These are phyloP conservation scores for Oryzias javanicus DNA, from an alignment of 2,113 vertebrate species.

Conservation along the genomic window DNA sequence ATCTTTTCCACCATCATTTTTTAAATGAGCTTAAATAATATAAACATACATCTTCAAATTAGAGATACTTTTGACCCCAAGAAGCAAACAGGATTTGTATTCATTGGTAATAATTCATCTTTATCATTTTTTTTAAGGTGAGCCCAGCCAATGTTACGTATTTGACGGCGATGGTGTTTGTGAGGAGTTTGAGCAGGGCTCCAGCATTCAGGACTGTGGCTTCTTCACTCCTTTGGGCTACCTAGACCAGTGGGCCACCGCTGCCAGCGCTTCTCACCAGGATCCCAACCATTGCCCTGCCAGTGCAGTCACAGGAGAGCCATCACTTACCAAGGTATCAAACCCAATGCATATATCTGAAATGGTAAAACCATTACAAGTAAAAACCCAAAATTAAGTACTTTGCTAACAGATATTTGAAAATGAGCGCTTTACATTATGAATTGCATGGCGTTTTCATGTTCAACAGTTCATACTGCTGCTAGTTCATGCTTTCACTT, in stretches of 20 bases:
- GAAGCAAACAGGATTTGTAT: conserved; percentile 52
- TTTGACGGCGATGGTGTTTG: conserved; percentile 86
- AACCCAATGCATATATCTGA: not conserved
- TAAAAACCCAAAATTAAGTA: too few species aligned
- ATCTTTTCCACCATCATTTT: too few species aligned
- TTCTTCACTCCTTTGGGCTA: conserved; percentile 84
- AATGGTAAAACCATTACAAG: too few species aligned
- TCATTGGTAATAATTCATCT: conserved; percentile 53
- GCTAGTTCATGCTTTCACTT: too few species aligned
- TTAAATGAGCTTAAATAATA: too few species aligned
- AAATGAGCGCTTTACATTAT: too few species aligned
- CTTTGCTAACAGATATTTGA: too few species aligned
- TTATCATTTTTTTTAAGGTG: conserved; percentile 75
- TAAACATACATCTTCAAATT: conserved; percentile 12
- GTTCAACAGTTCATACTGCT: too few species aligned
- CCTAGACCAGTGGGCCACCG: conserved; percentile 86
- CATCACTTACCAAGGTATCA: conserved; percentile 80
- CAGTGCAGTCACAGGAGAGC: conserved; percentile 83
- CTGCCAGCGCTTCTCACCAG: conserved; percentile 82
- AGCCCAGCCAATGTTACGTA: conserved; percentile 90
- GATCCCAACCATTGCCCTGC: conserved; percentile 81
- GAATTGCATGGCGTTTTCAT: too few species aligned
- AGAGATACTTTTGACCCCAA: conserved; percentile 44
- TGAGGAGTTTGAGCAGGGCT: conserved; percentile 85
- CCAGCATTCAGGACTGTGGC: conserved; percentile 84